Evolutionary conservation across 2,888 invertebrate species (phyloP).

Genomic region (Anarsia innoxiella): DNA sequence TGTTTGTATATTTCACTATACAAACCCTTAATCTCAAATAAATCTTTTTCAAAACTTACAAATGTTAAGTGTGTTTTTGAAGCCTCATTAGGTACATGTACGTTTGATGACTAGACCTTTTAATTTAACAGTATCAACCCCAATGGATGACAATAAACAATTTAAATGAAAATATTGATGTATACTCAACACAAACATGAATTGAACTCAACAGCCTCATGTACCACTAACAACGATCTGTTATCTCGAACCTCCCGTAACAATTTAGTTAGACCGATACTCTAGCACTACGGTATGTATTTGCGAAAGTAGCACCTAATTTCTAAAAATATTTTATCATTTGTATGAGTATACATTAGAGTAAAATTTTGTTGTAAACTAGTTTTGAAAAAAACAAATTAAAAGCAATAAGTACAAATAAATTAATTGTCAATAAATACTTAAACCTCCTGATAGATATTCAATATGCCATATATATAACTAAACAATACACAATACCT

Average conservation of each 20-base stretch:
- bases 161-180: too few relatives aligned
- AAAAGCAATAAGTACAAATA: too few relatives aligned
- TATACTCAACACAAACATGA: too few relatives aligned
- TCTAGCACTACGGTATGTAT: constrained; percentile 12
- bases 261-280: neutral
- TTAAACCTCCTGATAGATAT: constrained; percentile 15
- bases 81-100: too few relatives aligned
- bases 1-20: neutral
- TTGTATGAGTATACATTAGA: constrained; percentile 17
- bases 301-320: constrained; percentile 21
- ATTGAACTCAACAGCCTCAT: too few relatives aligned
- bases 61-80: too few relatives aligned
- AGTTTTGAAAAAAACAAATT: constrained; percentile 9
- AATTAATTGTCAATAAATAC: constrained; percentile 18
- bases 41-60: too few relatives aligned
- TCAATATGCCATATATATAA: constrained; percentile 29
- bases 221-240: too few relatives aligned
- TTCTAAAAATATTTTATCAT: constrained; percentile 17
- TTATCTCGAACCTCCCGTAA: neutral
- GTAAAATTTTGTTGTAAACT: constrained; percentile 13
- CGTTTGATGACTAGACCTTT: too few relatives aligned
- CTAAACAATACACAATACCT: constrained; percentile 55
- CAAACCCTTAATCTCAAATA: too few relatives aligned
- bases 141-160: too few relatives aligned
- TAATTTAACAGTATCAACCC: too few relatives aligned